Percentiles rank a stretch among this genome's conserved stretches.
phyloP scores from a whole-genome alignment of 2,113 vertebrate genomes.

The Erythrolamprus reginae region DNA sequence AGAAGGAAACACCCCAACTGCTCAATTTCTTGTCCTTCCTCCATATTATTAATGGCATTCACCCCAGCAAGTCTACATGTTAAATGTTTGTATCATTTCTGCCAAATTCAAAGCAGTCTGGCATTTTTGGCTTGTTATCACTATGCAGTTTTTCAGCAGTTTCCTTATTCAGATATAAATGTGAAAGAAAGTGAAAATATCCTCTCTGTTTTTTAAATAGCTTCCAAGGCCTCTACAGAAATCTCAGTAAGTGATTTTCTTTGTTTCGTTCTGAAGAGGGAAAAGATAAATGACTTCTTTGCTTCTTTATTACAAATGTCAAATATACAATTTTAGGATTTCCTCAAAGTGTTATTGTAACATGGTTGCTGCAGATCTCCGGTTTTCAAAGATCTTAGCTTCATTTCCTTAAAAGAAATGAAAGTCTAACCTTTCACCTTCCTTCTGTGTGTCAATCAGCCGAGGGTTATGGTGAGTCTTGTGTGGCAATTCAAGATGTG shows the following conservation, averaged over 20 bases:
- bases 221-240: not conserved
- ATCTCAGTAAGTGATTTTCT: not conserved
- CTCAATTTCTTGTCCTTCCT: not conserved
- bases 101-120: not conserved
- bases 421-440: constrained; percentile 42
- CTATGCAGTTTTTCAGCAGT: not conserved
- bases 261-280: constrained; percentile 10
- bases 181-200: not conserved
- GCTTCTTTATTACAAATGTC: not conserved
- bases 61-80: not conserved
- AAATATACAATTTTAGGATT: constrained; percentile 53
- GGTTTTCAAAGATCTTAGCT: constrained; percentile 38
- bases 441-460: constrained; percentile 25
- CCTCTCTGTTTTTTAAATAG: not conserved
- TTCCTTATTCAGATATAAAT: not conserved
- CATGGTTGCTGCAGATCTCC: constrained; percentile 29
- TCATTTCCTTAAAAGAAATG: constrained; percentile 34
- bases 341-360: constrained; percentile 38
- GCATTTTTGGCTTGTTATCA: not conserved
- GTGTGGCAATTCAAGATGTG: constrained; percentile 41
- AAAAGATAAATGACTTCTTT: not conserved
- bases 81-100: not conserved
- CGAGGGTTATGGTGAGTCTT: not conserved
- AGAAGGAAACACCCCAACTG: not conserved
- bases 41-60: not conserved